Percentiles rank a stretch among this genome's conserved stretches.
Evolutionary conservation across 1,140 invertebrate genomes (phyloP).

Genomic region (Trialeurodes vaporariorum): DNA sequence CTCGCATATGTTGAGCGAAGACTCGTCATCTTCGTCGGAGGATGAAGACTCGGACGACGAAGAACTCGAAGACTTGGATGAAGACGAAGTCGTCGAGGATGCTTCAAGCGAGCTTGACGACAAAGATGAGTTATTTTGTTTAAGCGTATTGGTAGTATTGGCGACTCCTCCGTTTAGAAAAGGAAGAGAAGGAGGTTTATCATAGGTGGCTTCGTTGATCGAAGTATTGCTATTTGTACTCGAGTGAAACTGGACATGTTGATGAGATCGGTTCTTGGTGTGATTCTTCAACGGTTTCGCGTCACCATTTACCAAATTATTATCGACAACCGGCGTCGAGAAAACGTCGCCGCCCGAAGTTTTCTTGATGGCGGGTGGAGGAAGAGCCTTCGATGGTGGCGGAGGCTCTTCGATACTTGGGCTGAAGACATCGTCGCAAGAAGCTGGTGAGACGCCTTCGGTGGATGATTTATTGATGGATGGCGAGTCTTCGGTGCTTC

Average conservation of each 20-base stretch:
- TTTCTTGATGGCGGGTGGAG: too few relatives aligned
- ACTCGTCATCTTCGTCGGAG: not conserved
- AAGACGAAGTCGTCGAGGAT: not conserved
- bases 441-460: too few relatives aligned
- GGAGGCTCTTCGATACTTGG: too few relatives aligned
- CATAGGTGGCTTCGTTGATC: not conserved
- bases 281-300: not conserved
- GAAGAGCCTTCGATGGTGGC: too few relatives aligned
- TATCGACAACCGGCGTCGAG: too few relatives aligned
- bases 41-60: slow-evolving; percentile 11
- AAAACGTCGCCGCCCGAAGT: too few relatives aligned
- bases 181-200: not conserved
- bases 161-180: not conserved
- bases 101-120: too few relatives aligned
- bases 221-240: not conserved
- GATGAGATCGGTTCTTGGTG: not conserved
- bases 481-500: not conserved
- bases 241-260: not conserved
- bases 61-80: not conserved
- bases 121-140: not conserved
- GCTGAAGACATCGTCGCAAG: too few relatives aligned
- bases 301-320: too few relatives aligned
- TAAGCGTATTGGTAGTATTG: too few relatives aligned
- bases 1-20: slow-evolving; percentile 22
- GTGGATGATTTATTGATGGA: not conserved